Base-by-base conservation (phyloP, 1,140 invertebrate species). In the Drosophila athabasca region DNA sequence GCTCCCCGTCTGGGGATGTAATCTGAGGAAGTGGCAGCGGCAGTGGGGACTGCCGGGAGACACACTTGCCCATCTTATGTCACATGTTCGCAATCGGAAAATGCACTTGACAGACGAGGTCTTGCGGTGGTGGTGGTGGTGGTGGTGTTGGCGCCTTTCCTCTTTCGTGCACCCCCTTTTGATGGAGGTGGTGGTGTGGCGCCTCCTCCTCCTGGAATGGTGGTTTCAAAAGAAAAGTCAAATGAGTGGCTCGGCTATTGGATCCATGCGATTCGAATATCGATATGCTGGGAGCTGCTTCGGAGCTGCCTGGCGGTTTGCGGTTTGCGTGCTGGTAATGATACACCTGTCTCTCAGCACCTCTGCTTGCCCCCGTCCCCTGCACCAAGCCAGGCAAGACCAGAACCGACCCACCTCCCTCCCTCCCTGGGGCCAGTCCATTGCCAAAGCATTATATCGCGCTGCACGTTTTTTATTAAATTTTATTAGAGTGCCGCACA, bases 401-500 rank as follows among this genome's bases (percentile, higher is more conserved):
- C 31, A 0, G 17, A 19, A 19, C 17, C 17, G 17, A 19, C 17
- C 17, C 17, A 19, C 17, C 17, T 19, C 17, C 17, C 17, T 19
- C 17, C 31, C 31, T 31, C 31, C 31, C 26, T 31, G 48, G 65
- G 29, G 45, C 26, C 43, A 69, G 66, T 77, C 60, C 82, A 70
- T 85, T 85, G 78, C 71, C 74, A 64, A 75, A 78, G 78, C 82
- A 87, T 87, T 87, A 85, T 87, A 75, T 66, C 65, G 69, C 45
- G 82, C 62, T 87, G 84, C 82, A 85, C 82, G 82, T 85, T 85
- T 85, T 85, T 85, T 85, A 85, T 85, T 85, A 87, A 85, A 85
- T 85, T 85, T 85, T 85, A 85, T 85, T 85, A 87, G 82, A 82
- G 82, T 78, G 74, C 65, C 46, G 82, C 83, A 66, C 72, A 85